Percentiles rank a stretch among this genome's conserved stretches.
phyloP scores from a whole-genome alignment of 2,888 invertebrate species.

The Cephus sareptanus region DNA sequence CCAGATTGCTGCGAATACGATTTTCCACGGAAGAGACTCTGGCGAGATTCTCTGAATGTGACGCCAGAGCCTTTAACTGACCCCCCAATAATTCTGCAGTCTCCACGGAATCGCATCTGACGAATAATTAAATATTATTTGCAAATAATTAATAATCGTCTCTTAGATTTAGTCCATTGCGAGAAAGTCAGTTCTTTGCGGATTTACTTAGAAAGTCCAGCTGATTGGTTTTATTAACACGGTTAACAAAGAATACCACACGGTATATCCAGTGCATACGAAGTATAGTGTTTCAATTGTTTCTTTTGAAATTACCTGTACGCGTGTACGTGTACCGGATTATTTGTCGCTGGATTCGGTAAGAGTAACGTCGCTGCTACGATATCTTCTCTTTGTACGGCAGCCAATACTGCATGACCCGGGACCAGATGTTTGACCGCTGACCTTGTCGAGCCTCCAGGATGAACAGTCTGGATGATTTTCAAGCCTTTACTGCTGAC shows the following conservation, averaged over 20 bases:
- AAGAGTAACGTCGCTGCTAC: slow-evolving; percentile 93
- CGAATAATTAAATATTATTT: neutral
- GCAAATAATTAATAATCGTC: neutral
- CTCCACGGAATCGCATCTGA: slow-evolving; percentile 90
- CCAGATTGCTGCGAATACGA: slow-evolving; percentile 84
- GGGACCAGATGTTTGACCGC: slow-evolving; percentile 95
- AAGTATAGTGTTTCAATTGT: neutral
- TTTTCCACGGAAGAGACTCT: slow-evolving; percentile 74
- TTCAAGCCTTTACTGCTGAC: slow-evolving; percentile 93
- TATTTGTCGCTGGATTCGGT: slow-evolving; percentile 93
- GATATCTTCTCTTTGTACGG: slow-evolving; percentile 90
- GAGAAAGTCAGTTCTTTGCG: neutral
- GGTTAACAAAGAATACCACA: neutral
- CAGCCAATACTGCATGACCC: slow-evolving; percentile 92
- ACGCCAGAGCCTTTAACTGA: slow-evolving; percentile 81
- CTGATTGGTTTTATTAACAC: neutral
- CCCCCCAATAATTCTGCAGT: slow-evolving; percentile 89
- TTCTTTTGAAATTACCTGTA: slow-evolving; percentile 66
- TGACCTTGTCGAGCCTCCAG: slow-evolving; percentile 61
- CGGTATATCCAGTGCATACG: neutral
- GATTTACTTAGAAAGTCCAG: neutral
- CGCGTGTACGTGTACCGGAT: slow-evolving; percentile 95
- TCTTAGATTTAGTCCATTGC: neutral
- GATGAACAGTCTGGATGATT: slow-evolving; percentile 83
- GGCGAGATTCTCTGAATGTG: slow-evolving; percentile 57